Conservation (phyloP, 2,113 vertebrate species). For the Anarhynchus alexandrinus region DNA sequence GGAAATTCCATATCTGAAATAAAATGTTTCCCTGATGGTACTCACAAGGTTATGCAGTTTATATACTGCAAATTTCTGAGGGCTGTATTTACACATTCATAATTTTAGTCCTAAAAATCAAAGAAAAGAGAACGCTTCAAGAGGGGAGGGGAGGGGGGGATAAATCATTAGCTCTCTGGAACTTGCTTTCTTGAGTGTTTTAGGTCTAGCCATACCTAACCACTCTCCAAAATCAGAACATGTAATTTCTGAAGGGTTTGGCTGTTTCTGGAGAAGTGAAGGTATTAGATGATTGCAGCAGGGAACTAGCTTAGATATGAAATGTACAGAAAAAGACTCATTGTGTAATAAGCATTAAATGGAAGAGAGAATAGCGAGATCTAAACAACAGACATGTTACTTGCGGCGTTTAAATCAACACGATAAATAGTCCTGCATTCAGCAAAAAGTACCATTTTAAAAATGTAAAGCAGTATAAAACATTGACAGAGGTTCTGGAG, state of each 20-base stretch:
- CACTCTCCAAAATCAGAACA: background rate
- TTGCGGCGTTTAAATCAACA: background rate
- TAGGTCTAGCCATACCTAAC: background rate
- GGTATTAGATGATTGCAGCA: background rate
- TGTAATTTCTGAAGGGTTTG: background rate
- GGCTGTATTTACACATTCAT: background rate
- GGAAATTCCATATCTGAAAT: background rate
- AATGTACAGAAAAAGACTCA: background rate
- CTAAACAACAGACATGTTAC: background rate
- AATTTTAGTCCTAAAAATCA: background rate
- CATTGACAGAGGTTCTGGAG: background rate
- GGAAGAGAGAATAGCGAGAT: background rate
- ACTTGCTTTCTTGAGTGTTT: background rate
- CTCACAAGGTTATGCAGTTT: background rate
- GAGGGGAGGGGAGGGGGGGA: no score
- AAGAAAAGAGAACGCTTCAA: background rate
- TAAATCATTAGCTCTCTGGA: background rate
- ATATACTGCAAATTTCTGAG: background rate
- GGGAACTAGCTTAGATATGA: background rate
- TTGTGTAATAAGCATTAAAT: background rate
- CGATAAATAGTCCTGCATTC: background rate
- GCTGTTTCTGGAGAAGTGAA: background rate
- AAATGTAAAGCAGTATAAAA: background rate
- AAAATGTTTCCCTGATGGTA: background rate
- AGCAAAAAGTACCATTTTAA: background rate